phyloP scores from a whole-genome alignment of 2,888 invertebrate genomes.

The Folsomia manolachei region DNA sequence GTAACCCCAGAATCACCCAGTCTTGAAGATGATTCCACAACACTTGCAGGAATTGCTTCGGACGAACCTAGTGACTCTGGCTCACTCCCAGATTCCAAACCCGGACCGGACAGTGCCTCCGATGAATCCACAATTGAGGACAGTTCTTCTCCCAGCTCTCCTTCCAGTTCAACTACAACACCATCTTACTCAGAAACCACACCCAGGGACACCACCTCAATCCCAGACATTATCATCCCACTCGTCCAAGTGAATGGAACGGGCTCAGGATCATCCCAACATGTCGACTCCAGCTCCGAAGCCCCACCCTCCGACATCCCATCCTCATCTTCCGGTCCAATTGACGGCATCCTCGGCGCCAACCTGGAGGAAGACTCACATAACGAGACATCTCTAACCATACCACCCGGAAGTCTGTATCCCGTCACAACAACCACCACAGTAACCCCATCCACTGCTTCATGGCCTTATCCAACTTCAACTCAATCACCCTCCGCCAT shows the following conservation, averaged over 20 bases:
- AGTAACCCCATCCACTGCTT: constrained; percentile 44
- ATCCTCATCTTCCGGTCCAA: constrained; percentile 12
- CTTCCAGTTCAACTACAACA: constrained; percentile 1
- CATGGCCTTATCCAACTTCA: constrained; percentile 46
- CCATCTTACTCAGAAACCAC: constrained; percentile 9
- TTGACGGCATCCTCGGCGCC: constrained; percentile 14
- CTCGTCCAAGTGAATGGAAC: constrained; percentile 1
- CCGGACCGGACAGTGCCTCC: background rate
- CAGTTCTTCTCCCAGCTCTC: background rate
- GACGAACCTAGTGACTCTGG: background rate
- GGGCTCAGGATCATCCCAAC: background rate
- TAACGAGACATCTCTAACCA: constrained; percentile 25
- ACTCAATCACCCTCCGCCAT: constrained; percentile 59
- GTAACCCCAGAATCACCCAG: constrained; percentile 32
- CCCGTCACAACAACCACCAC: constrained; percentile 49
- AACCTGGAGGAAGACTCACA: constrained; percentile 42
- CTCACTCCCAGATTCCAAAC: background rate
- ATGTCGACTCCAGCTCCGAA: background rate
- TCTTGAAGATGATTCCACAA: constrained; percentile 3
- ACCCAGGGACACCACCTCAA: no score
- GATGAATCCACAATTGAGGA: background rate
- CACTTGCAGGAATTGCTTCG: background rate
- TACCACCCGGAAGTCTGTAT: constrained; percentile 38
- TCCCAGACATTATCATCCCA: background rate
- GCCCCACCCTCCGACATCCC: constrained; percentile 3